Base-by-base conservation (phyloP, 2,797 vertebrate genomes). In the Bufotes viridis region DNA sequence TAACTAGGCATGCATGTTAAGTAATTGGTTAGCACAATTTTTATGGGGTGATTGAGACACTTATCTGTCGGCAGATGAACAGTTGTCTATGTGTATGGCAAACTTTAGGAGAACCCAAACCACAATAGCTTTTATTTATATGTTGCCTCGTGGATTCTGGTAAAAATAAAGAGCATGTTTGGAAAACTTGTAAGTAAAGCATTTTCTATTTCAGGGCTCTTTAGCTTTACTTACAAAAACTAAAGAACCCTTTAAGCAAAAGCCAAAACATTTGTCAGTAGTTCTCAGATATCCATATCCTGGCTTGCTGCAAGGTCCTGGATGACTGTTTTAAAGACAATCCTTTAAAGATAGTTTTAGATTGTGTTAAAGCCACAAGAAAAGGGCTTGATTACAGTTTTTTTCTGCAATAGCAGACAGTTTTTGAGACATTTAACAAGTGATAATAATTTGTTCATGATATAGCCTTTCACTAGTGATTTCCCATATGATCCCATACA, bases 331-430 rank as follows among this genome's bases (percentile, higher is more conserved):
- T 78, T 24, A 57, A 78, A 57, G 53, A 26, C n/a, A 78, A 15
- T 15, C n/a, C 22, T 26, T 57, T 57, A 78, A 78, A 24, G 13
- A 78, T 53, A 26, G n/a, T 17, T 78, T 78, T 55, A 24, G 57
- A 26, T 57, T n/a, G 51, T 55, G n/a, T 29, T 78, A 26, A 78
- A 57, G 53, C 76, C 76, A 78, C 76, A 78, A 57, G 20, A n/a
- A 57, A 57, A n/a, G n/a, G 12, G 53, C 10, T 51, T 51, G 42
- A 75, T 75, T 75, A 75, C 49, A 75, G 42, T 42, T 51, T 75
- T 57, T 78, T 26, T 14, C n/a, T 76, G 49, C 74, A 76, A 53
- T 15, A 24, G 49, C 42, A 34, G 34, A 34, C 26, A 11, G 29
- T 20, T 51, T 51, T 74, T 74, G 49, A 34, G 70, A 49, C 18